Percentiles rank a stretch among this genome's conserved stretches.
Evolutionary conservation across 2,888 invertebrate genomes (phyloP).

Genomic region (Belgica antarctica): DNA sequence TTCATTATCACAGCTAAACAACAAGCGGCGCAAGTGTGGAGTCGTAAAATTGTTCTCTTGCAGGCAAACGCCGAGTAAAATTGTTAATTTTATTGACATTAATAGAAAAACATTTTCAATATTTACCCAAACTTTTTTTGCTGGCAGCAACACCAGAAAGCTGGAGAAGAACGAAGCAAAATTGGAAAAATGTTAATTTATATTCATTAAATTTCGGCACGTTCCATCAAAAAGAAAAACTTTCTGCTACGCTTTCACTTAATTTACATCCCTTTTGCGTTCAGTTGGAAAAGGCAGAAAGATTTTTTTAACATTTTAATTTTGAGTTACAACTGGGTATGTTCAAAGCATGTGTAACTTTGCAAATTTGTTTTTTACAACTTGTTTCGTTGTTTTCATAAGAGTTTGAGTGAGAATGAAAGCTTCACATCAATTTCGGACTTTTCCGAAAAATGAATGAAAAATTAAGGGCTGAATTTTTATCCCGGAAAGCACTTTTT

Average conservation of each 20-base stretch:
- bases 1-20: neutral
- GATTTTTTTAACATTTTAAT: conserved; percentile 29
- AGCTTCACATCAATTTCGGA: no score
- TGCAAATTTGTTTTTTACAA: no score
- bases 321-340: conserved; percentile 5
- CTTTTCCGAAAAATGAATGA: neutral
- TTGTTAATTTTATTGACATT: neutral
- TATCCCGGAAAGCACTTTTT: conserved; percentile 15
- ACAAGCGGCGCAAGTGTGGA: neutral
- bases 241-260: neutral
- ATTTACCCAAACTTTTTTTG: neutral
- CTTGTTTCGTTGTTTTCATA: no score
- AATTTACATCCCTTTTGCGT: conserved; percentile 35
- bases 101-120: neutral
- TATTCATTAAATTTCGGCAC: conserved; percentile 38
- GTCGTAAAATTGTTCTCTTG: no score
- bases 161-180: neutral
- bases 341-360: neutral
- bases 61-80: neutral
- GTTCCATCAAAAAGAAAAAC: conserved; percentile 4
- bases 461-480: neutral
- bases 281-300: neutral
- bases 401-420: no score
- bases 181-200: conserved; percentile 30
- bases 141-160: neutral